Percentiles rank a stretch among this genome's conserved stretches.
Evolutionary conservation across 1,140 invertebrate species (phyloP).

Genomic region (Paralvinella palmiformis): DNA sequence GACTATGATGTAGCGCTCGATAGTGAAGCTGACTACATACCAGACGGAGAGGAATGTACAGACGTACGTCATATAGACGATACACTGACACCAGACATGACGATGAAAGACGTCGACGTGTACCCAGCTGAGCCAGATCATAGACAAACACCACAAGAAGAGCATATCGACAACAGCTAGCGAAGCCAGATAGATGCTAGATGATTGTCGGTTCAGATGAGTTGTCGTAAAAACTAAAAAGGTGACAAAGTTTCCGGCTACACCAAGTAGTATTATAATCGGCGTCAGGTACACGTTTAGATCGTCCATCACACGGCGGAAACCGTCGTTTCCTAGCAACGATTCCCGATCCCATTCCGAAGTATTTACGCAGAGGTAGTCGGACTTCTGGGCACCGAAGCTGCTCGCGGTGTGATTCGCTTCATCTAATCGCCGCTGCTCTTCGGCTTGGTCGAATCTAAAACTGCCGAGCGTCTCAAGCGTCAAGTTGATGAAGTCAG

Average conservation of each 20-base stretch:
- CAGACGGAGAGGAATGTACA: slow-evolving; percentile 69
- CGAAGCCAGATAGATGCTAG: slow-evolving; percentile 63
- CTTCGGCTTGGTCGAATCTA: no score
- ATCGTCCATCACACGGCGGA: no score
- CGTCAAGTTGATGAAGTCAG: no score
- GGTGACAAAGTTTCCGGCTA: slow-evolving; percentile 18
- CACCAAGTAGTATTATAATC: slow-evolving; percentile 18
- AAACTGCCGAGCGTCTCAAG: no score
- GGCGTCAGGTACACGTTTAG: slow-evolving; percentile 18
- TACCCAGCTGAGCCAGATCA: slow-evolving; percentile 60
- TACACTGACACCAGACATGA: slow-evolving; percentile 64
- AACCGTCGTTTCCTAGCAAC: no score
- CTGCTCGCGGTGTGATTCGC: no score
- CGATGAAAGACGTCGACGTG: slow-evolving; percentile 58
- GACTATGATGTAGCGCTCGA: slow-evolving; percentile 72
- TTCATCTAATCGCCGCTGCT: no score
- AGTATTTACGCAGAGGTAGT: no score
- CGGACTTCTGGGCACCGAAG: no score
- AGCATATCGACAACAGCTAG: slow-evolving; percentile 68
- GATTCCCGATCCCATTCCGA: no score
- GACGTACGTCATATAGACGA: slow-evolving; percentile 63
- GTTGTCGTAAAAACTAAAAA: slow-evolving; percentile 20
- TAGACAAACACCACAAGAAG: slow-evolving; percentile 60
- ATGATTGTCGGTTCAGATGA: slow-evolving; percentile 60
- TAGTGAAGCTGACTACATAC: slow-evolving; percentile 75